Evolutionary conservation across 2,113 vertebrate species (phyloP).

Genomic region (Acrocephalus arundinaceus): DNA sequence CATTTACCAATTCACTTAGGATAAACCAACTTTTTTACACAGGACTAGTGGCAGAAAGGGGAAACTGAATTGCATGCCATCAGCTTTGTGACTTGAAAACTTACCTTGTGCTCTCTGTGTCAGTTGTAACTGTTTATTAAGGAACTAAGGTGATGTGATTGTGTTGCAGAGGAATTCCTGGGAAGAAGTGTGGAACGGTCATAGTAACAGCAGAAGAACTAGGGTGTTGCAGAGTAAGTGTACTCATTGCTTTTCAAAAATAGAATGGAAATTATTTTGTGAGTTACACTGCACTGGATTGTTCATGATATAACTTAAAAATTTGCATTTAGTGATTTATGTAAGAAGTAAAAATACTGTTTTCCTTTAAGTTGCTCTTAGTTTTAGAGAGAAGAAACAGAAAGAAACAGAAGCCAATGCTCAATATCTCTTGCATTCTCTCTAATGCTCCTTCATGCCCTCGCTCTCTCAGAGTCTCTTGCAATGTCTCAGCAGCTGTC

Average conservation of each 20-base stretch:
- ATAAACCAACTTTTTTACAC: not conserved
- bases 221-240: constrained; percentile 92
- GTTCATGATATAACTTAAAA: not conserved
- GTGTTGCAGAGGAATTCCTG: constrained; percentile 89
- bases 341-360: not conserved
- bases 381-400: not conserved
- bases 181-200: constrained; percentile 93
- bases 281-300: not conserved
- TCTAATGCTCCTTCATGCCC: not conserved
- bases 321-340: not conserved
- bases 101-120: not conserved
- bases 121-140: not conserved
- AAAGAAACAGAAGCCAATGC: not conserved
- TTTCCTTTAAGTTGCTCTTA: not conserved
- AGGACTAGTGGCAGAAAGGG: not conserved
- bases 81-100: not conserved
- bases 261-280: not conserved
- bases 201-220: constrained; percentile 95
- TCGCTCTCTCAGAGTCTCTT: not conserved
- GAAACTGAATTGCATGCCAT: not conserved
- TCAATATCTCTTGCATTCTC: not conserved
- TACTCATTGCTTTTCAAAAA: not conserved
- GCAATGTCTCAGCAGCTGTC: not conserved
- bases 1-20: not conserved
- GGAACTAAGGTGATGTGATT: not conserved